Evolutionary conservation across 1,140 invertebrate species (phyloP), one percentile per base, ranked within the genome.

Genomic region (Macrobrachium rosenbergii): DNA sequence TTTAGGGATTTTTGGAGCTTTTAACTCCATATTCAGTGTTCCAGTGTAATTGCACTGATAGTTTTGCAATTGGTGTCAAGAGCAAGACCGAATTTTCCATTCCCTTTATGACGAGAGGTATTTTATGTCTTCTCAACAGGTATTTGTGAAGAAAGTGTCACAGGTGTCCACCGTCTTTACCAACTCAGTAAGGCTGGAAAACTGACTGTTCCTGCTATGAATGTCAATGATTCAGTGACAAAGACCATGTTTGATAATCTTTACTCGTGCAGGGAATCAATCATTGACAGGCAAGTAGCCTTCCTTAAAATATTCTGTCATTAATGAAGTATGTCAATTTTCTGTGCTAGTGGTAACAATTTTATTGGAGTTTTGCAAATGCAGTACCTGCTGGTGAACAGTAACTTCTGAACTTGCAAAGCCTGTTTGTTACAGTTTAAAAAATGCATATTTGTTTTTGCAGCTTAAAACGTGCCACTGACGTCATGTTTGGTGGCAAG

Each of bases 211-310:
- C 98, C 98, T 3, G 98, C 98, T 2, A 99, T 99, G 97, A 99
- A 99, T 93, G 98, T 99, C 58, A 99, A 99, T 91, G 98, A 99
- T 93, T 98, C 97, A 37, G 98, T 99, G 12, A 99, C 98, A 0
- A 99, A 99, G 94, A 99, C 97, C n/a, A 99, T 99, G 93, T 99
- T 99, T 92, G 98, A 99, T 92, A 99, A 98, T 93, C 93, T 98
- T 37, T 98, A 98, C 92, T 97, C 96, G 90, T 98, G 97, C 92
- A 94, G 96, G 52, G 96, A 97, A 92, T 96, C 95, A 82, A 96
- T 97, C 90, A 94, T 97, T 90, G 96, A 97, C 92, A 96, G 97
- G 96, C 98, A 93, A 94, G 94, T 19, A 43, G 0, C 7, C 12
- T 52, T 52, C 12, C 7, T 5, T 3, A 37, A 52, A 12, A 12